A percentile compares a stretch with the other conserved stretches of the same genome.
Evolutionary conservation across 2,113 vertebrate species (phyloP).

Genomic region (Balaeniceps rex): DNA sequence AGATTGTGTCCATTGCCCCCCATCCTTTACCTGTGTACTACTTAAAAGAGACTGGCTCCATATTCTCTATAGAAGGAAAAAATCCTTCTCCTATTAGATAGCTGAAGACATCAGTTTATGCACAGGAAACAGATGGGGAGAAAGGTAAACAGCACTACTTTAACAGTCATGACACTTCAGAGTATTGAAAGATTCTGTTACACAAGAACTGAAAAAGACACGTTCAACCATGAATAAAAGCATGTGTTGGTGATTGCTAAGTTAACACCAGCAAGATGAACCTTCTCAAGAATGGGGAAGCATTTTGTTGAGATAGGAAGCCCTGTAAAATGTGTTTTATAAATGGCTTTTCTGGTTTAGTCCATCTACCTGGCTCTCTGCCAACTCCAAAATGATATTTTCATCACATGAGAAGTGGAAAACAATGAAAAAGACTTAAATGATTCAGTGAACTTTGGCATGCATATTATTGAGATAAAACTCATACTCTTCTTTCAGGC

Average conservation of each 20-base stretch:
- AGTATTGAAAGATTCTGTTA: neutral
- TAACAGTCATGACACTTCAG: neutral
- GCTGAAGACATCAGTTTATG: neutral
- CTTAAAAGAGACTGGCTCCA: neutral
- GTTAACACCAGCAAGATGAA: neutral
- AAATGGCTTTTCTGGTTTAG: neutral
- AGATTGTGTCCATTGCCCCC: neutral
- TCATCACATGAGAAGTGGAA: neutral
- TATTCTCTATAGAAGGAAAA: neutral
- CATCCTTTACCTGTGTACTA: neutral
- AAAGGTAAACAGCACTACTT: neutral
- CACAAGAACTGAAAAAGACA: neutral
- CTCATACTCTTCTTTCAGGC: neutral
- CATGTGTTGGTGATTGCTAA: neutral
- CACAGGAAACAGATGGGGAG: neutral
- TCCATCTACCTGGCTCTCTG: neutral
- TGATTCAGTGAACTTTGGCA: neutral
- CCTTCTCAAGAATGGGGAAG: neutral
- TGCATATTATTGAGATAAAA: constrained; percentile 17
- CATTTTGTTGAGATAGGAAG: neutral
- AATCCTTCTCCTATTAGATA: neutral
- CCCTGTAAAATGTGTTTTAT: neutral
- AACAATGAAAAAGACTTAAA: neutral
- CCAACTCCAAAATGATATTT: neutral
- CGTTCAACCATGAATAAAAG: neutral